Conservation (phyloP, 2,888 invertebrate genomes). For the Aporophyla nigra region DNA sequence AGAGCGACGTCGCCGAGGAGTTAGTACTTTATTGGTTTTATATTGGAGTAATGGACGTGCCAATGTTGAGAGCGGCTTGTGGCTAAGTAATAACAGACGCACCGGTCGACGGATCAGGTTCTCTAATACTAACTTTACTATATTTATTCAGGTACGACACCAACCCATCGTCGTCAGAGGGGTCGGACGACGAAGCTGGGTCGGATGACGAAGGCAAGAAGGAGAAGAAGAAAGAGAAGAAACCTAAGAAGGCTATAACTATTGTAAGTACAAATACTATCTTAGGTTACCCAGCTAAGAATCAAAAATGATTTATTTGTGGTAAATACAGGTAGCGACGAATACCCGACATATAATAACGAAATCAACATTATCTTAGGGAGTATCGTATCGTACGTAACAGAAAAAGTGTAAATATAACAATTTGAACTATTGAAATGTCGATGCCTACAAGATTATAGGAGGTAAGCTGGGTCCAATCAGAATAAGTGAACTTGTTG, state of each 20-base stretch:
- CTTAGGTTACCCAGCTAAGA: neutral
- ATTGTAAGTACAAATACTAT: conserved; percentile 84
- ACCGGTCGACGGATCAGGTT: too few relatives aligned
- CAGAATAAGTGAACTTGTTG: neutral
- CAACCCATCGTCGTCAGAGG: conserved; percentile 90
- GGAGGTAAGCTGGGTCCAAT: too few relatives aligned
- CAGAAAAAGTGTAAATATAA: neutral
- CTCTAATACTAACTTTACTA: conserved; percentile 3
- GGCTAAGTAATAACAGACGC: too few relatives aligned
- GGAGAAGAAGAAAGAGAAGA: conserved; percentile 91
- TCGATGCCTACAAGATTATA: neutral
- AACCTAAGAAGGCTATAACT: conserved; percentile 92
- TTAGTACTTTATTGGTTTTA: conserved; percentile 80
- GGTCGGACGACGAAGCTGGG: conserved; percentile 88
- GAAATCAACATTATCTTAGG: neutral
- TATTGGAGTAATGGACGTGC: neutral
- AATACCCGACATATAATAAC: neutral
- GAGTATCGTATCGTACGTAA: neutral
- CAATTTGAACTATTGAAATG: neutral
- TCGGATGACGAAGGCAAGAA: conserved; percentile 87
- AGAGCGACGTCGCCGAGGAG: conserved; percentile 97
- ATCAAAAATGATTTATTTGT: neutral
- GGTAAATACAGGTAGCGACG: neutral
- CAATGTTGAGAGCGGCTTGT: neutral
- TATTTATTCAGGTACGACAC: conserved; percentile 92